Percentiles rank a stretch among this genome's conserved stretches.
These are phyloP conservation scores for Eilema depressum DNA, from an alignment of 2,888 invertebrate genomes.

Conservation along the genomic window DNA sequence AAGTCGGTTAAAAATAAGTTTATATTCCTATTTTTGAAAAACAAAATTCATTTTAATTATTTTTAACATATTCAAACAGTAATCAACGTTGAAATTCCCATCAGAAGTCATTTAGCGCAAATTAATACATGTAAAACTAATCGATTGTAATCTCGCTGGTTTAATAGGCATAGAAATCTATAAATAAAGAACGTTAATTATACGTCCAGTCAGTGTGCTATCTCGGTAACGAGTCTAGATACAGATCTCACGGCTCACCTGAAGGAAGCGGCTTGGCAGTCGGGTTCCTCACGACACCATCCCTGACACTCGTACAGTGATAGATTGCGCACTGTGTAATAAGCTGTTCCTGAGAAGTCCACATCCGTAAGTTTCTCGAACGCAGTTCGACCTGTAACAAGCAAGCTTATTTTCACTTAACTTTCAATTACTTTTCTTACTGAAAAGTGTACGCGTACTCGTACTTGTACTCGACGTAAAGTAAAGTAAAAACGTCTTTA, in stretches of 20 bases:
- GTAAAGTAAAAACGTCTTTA: too few species aligned
- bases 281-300: conserved; percentile 97
- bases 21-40: neutral
- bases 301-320: conserved; percentile 97
- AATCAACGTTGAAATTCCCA: neutral
- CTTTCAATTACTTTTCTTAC: neutral
- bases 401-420: neutral
- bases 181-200: conserved; percentile 35
- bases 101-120: neutral
- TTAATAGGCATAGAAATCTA: conserved; percentile 19
- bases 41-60: too few species aligned
- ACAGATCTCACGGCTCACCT: conserved; percentile 81
- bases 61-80: neutral
- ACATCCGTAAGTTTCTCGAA: conserved; percentile 97
- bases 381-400: conserved; percentile 91
- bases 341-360: conserved; percentile 96
- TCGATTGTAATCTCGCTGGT: conserved; percentile 21
- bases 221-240: conserved; percentile 22
- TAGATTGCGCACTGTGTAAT: conserved; percentile 96
- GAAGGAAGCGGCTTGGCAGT: conserved; percentile 97
- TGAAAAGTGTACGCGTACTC: neutral
- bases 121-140: conserved; percentile 2
- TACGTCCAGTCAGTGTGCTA: conserved; percentile 6
- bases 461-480: neutral
- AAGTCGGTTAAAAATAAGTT: too few species aligned